A percentile compares a stretch with the other conserved stretches of the same genome.
phyloP scores from a whole-genome alignment of 2,888 invertebrate genomes.

The Chrysotoxum bicinctum region DNA sequence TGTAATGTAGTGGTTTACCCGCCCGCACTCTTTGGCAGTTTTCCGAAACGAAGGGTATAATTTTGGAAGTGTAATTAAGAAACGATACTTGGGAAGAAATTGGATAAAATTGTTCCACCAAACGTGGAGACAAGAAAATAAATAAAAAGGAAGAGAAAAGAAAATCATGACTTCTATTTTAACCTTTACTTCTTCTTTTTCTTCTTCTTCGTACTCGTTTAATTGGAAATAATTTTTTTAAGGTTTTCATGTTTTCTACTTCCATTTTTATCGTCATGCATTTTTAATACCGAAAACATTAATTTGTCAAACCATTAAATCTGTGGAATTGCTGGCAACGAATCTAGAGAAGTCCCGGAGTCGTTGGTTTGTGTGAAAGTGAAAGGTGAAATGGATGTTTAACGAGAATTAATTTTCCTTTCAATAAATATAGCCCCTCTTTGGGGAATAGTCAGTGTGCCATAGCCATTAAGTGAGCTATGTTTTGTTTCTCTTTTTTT shows the following conservation, averaged over 20 bases:
- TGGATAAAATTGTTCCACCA: constrained; percentile 6
- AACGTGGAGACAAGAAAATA: not conserved
- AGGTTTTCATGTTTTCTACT: not conserved
- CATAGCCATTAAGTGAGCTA: not conserved
- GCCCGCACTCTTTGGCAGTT: not conserved
- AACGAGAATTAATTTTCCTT: not conserved
- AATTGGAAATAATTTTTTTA: constrained; percentile 5
- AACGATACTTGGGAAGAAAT: constrained; percentile 26
- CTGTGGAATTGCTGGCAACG: not conserved
- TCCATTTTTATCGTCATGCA: not conserved
- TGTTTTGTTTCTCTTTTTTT: not conserved
- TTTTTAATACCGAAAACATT: not conserved
- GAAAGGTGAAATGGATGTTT: not conserved
- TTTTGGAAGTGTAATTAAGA: constrained; percentile 21
- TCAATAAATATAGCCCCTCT: not conserved
- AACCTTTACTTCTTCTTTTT: not conserved
- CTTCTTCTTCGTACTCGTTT: not conserved
- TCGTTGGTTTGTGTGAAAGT: not conserved
- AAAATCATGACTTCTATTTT: not conserved
- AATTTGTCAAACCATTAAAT: constrained; percentile 17
- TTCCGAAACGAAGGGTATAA: constrained; percentile 2
- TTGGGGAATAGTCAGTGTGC: not conserved
- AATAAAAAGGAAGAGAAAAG: too few relatives aligned
- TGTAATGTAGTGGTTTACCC: not conserved
- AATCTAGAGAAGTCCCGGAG: not conserved